A percentile compares a stretch with the other conserved stretches of the same genome.
phyloP scores from a whole-genome alignment of 2,797 vertebrate genomes.

The Pangasius sanitwongsei region DNA sequence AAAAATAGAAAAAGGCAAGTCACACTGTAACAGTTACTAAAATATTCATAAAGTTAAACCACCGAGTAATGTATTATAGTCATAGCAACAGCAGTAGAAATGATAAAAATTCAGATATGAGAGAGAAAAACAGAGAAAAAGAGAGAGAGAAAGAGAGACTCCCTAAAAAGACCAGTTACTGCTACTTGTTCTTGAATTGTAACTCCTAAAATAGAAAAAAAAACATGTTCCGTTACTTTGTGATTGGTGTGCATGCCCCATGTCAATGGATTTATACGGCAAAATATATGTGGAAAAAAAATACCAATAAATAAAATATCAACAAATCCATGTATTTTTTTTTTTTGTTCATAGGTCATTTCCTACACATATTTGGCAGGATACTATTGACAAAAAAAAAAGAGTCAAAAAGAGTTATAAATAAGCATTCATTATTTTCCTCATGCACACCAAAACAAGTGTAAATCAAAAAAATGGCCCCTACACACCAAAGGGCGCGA shows the following conservation, averaged over 20 bases:
- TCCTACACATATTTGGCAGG: constrained; percentile 39
- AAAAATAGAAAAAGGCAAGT: constrained; percentile 60
- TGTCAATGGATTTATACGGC: constrained; percentile 16
- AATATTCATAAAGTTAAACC: constrained; percentile 74
- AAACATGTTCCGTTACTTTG: not conserved
- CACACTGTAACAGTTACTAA: constrained; percentile 74
- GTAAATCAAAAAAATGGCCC: constrained; percentile 24
- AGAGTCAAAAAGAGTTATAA: constrained; percentile 29
- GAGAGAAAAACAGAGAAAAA: not conserved
- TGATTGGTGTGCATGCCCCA: constrained; percentile 23
- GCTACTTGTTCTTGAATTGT: constrained; percentile 47
- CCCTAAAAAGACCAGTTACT: constrained; percentile 48
- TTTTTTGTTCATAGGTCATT: constrained; percentile 9
- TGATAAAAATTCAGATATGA: constrained; percentile 73
- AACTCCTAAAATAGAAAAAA: not conserved
- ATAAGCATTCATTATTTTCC: constrained; percentile 49
- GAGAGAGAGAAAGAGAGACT: constrained; percentile 31
- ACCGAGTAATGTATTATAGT: constrained; percentile 76
- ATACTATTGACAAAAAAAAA: constrained; percentile 10
- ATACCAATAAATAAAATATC: constrained; percentile 30
- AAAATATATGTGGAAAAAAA: constrained; percentile 43
- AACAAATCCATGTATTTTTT: constrained; percentile 3
- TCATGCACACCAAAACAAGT: constrained; percentile 54
- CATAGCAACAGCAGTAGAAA: constrained; percentile 71
- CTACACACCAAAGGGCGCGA: not conserved